These are phyloP conservation scores for Molothrus ater DNA, from an alignment of 2,797 vertebrate species.

Conservation along the genomic window DNA sequence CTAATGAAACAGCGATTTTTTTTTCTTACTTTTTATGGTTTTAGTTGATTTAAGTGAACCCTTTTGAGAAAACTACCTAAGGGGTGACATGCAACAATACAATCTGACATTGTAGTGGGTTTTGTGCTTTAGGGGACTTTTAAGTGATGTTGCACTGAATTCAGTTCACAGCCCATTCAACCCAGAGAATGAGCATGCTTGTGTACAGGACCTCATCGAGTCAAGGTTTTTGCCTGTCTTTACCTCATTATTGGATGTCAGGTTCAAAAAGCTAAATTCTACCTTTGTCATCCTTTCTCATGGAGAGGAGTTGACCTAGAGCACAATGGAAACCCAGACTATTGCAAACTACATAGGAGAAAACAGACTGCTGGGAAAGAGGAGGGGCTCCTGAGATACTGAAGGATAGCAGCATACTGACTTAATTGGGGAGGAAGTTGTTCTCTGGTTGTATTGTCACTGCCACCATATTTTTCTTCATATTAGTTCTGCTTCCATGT, in stretches of 20 bases:
- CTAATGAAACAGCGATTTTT: neutral
- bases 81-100: neutral
- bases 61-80: neutral
- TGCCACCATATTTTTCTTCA: conserved; percentile 2
- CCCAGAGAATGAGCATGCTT: neutral
- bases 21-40: neutral
- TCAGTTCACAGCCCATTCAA: neutral
- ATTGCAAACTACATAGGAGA: neutral
- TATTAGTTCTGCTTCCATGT: conserved; percentile 45
- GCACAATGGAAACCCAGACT: neutral
- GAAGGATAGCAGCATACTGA: neutral
- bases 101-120: neutral
- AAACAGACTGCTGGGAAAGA: neutral
- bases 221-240: neutral
- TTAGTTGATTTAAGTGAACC: neutral
- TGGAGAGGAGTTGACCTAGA: neutral
- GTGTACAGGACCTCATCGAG: neutral
- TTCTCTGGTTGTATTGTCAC: neutral
- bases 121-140: neutral
- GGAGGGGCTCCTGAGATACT: neutral
- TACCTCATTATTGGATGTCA: neutral
- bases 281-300: neutral
- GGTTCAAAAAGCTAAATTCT: neutral
- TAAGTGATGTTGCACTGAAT: neutral
- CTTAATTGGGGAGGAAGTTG: neutral